phyloP scores from a whole-genome alignment of 2,888 invertebrate species.

The Nemapogon koenigi region DNA sequence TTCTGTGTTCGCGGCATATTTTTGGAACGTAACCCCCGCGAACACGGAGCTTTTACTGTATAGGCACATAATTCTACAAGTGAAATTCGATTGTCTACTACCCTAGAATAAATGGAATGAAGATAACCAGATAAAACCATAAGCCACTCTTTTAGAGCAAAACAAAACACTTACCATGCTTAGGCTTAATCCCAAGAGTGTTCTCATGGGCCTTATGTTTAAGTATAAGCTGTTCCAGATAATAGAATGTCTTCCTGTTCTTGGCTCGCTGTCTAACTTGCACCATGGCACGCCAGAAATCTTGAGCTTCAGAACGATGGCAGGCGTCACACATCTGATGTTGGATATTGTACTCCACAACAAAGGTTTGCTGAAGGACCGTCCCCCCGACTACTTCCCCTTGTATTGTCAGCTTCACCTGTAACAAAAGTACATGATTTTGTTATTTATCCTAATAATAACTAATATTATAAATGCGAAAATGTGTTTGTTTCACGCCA shows the following conservation, averaged over 20 bases:
- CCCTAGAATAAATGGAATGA: too few relatives aligned
- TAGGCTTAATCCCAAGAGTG: slow-evolving; percentile 87
- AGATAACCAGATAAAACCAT: too few relatives aligned
- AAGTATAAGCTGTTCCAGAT: slow-evolving; percentile 94
- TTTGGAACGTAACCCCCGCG: too few relatives aligned
- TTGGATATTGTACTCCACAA: slow-evolving; percentile 90
- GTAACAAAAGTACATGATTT: too few relatives aligned
- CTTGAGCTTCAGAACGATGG: slow-evolving; percentile 95
- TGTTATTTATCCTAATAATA: too few relatives aligned
- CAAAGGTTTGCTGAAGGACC: slow-evolving; percentile 91
- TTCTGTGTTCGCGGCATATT: too few relatives aligned
- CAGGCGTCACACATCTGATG: slow-evolving; percentile 98
- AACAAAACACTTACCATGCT: slow-evolving; percentile 65
- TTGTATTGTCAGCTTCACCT: slow-evolving; percentile 92
- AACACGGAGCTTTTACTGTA: too few relatives aligned
- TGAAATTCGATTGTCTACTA: too few relatives aligned
- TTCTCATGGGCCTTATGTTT: slow-evolving; percentile 94
- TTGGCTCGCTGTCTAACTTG: slow-evolving; percentile 87
- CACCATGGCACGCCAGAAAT: slow-evolving; percentile 94
- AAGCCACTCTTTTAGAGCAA: too few relatives aligned
- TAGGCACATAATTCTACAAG: neutral
- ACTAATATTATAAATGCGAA: too few relatives aligned
- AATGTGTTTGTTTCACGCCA: too few relatives aligned
- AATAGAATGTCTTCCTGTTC: slow-evolving; percentile 97
- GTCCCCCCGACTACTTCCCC: slow-evolving; percentile 93